phyloP scores from a whole-genome alignment of 2,888 invertebrate genomes.

The Nemapogon koenigi region DNA sequence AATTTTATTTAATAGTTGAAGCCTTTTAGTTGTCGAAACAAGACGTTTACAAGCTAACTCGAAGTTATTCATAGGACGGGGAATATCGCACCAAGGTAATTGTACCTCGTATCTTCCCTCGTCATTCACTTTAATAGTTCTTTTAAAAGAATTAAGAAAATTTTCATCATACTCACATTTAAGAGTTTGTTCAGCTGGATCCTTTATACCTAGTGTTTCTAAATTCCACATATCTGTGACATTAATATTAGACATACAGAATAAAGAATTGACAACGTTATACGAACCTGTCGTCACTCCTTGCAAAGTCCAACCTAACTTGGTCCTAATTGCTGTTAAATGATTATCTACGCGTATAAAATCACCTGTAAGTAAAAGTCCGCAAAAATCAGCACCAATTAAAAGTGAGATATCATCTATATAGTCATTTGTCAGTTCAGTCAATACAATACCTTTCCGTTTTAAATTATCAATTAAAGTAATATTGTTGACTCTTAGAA shows the following conservation, averaged over 20 bases:
- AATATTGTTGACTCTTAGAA: neutral
- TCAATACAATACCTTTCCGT: neutral
- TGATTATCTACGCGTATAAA: neutral
- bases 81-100: neutral
- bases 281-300: neutral
- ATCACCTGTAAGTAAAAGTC: neutral
- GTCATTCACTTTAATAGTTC: neutral
- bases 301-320: slow-evolving; percentile 6
- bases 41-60: neutral
- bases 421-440: neutral
- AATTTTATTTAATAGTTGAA: neutral
- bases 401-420: neutral
- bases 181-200: neutral
- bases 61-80: neutral
- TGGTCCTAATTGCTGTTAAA: slow-evolving; percentile 3
- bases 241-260: neutral
- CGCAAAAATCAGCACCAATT: slow-evolving; percentile 4
- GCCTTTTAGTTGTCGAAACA: slow-evolving; percentile 1
- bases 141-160: neutral
- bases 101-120: slow-evolving; percentile 3
- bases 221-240: neutral
- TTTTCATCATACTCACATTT: neutral
- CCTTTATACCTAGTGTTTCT: slow-evolving; percentile 3
- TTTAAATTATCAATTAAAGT: neutral
- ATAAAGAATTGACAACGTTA: neutral